A percentile compares a stretch with the other conserved stretches of the same genome.
Conservation (phyloP, 2,888 invertebrate species). For the Eucera pruinosa region DNA sequence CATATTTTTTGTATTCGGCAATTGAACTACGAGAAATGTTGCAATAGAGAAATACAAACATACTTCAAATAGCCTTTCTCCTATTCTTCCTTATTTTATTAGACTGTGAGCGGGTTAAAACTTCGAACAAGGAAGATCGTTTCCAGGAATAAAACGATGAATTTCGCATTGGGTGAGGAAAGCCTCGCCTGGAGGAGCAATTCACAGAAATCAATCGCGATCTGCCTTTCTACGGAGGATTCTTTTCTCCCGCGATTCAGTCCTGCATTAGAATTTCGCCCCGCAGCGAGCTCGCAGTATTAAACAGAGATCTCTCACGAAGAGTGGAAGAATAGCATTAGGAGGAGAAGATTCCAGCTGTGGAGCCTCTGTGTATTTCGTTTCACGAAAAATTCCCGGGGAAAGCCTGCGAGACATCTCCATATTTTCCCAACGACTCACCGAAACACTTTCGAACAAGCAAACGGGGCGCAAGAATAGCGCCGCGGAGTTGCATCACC, state of each 20-base stretch:
- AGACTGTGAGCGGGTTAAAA: no score
- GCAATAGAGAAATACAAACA: no score
- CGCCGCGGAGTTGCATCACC: conserved; percentile 41
- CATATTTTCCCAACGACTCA: conserved; percentile 75
- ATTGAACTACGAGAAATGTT: no score
- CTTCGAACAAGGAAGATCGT: not conserved
- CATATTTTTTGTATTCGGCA: no score
- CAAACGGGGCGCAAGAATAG: conserved; percentile 40
- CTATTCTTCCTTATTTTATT: no score
- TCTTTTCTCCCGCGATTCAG: conserved; percentile 51
- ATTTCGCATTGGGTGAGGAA: not conserved
- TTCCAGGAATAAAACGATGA: not conserved
- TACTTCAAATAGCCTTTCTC: no score
- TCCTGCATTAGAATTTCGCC: conserved; percentile 53
- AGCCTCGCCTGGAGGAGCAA: conserved; percentile 39
- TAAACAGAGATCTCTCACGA: conserved; percentile 26
- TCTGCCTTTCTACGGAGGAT: conserved; percentile 44
- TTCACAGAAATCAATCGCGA: conserved; percentile 51
- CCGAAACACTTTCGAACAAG: conserved; percentile 77
- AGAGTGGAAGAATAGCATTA: conserved; percentile 39
- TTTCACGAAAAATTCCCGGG: conserved; percentile 45
- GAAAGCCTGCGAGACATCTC: conserved; percentile 68
- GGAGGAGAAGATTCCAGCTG: conserved; percentile 35
- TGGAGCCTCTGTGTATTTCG: conserved; percentile 15
- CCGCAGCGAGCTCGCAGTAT: conserved; percentile 39